Evolutionary conservation across 2,113 vertebrate species (phyloP), one percentile per base, ranked within the genome.

Genomic region (Oreocharis arfaki): DNA sequence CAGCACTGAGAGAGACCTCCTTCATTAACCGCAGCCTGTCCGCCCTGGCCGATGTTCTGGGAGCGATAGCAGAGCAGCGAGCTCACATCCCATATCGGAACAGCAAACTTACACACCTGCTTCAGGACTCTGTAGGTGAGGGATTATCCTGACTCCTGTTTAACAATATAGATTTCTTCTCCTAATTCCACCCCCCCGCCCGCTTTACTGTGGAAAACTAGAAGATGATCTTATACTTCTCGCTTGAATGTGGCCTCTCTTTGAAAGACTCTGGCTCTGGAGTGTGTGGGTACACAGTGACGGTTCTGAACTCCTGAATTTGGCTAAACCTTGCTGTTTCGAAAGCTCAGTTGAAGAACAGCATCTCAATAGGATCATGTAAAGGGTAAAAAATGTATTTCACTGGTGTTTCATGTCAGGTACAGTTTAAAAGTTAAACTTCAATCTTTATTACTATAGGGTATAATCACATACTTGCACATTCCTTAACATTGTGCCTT

Each of bases 21-120:
- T 98, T 97, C 37, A 99, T 99, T 64, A 99, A 98, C 93, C 97
- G 98, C 91, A 99, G 99, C 80, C 97, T 99, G 37, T 98, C 98
- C 0, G 98, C 99, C 79, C 97, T 99, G 5, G 98, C 98, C 0
- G 99, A 99, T 0, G 98, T 99, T 9, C 98, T 99, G 37, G 98
- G 97, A 57, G 98, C 98, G 11, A 96, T 99, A 91, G 97, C 98
- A 3, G 98, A 98, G 42, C 98, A 97, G 84, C 89, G 98, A 15
- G 88, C 98, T 49, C 99, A 99, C 1, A 32, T 99, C 11, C 99
- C 98, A 0, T 98, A 98, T 74, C 95, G 98, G n/a, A 99, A 99
- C 98, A 99, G 99, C 98, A 98, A 97, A 95, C 98, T 99, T 32
- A 99, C 99, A 1, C 98, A 98, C 81, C 95, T 99, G 42, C 98